phyloP scores from a whole-genome alignment of 2,797 vertebrate species.

The Paedocypris micromegethes region DNA sequence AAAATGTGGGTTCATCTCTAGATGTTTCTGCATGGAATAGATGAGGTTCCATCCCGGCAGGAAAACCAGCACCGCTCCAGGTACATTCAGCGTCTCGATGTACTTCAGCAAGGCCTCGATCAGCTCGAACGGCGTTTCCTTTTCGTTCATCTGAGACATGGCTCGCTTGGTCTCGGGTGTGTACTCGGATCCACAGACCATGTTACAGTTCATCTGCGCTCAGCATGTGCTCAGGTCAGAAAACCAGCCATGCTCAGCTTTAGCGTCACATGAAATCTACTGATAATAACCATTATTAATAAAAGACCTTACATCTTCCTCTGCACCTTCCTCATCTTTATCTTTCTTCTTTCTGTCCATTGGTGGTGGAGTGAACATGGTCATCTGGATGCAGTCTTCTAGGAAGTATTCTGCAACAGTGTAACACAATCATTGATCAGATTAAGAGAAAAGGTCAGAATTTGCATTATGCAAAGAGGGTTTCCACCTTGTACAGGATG shows the following conservation, averaged over 20 bases:
- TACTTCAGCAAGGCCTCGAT: constrained; percentile 89
- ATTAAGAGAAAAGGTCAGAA: background rate
- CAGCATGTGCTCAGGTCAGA: background rate
- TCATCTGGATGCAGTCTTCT: constrained; percentile 97
- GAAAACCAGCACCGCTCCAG: constrained; percentile 87
- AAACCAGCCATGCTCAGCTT: no score
- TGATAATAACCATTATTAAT: no score
- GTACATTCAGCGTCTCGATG: constrained; percentile 83
- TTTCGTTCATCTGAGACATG: constrained; percentile 87
- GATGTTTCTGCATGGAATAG: constrained; percentile 89
- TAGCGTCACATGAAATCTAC: no score
- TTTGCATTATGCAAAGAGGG: background rate
- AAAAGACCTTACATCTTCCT: constrained; percentile 59
- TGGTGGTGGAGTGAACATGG: constrained; percentile 85
- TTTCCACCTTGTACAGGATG: constrained; percentile 83
- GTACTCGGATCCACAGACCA: constrained; percentile 80
- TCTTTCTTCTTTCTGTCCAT: constrained; percentile 90
- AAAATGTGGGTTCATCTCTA: constrained; percentile 88
- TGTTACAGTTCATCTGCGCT: constrained; percentile 84
- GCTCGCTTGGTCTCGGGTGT: constrained; percentile 78
- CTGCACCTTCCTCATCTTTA: constrained; percentile 83
- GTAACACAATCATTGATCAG: background rate
- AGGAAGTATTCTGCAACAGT: constrained; percentile 83
- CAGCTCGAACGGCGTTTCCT: constrained; percentile 91
- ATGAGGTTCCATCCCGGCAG: constrained; percentile 97